phyloP scores from a whole-genome alignment of 2,888 invertebrate genomes.

The Myathropa florea region DNA sequence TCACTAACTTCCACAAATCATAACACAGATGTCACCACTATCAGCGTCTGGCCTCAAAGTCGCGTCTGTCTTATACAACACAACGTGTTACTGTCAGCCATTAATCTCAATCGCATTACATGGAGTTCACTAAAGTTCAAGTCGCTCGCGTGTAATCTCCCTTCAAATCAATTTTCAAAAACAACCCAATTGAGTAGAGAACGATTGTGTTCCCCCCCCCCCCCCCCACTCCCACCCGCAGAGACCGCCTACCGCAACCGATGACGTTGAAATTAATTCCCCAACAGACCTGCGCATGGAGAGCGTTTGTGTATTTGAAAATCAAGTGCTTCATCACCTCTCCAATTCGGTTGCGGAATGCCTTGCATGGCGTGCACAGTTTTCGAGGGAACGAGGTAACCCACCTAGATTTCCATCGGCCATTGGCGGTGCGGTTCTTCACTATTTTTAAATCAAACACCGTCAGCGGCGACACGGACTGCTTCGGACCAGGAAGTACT shows the following conservation, averaged over 20 bases:
- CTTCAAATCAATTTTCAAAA: neutral
- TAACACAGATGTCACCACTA: neutral
- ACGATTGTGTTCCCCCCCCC: neutral
- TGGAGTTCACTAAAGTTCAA: constrained; percentile 38
- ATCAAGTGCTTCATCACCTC: constrained; percentile 17
- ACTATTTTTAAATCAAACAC: constrained; percentile 19
- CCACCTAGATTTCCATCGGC: constrained; percentile 12
- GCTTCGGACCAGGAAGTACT: constrained; percentile 42
- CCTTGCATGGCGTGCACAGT: constrained; percentile 11
- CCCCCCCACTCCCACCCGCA: neutral
- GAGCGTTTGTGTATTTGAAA: constrained; percentile 18
- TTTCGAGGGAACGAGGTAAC: constrained; percentile 8
- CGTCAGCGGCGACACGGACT: neutral
- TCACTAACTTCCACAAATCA: neutral
- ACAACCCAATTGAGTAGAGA: constrained; percentile 9
- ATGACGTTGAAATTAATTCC: constrained; percentile 18
- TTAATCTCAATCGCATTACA: constrained; percentile 1
- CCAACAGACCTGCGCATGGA: constrained; percentile 26
- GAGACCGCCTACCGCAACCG: neutral
- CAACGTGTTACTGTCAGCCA: neutral
- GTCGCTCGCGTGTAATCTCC: neutral
- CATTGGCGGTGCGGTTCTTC: neutral
- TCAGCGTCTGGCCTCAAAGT: neutral
- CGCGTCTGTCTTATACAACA: neutral
- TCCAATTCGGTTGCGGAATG: constrained; percentile 10